Evolutionary conservation across 2,113 vertebrate species (phyloP), one percentile per base, ranked within the genome.

Genomic region (Melierax canorus): DNA sequence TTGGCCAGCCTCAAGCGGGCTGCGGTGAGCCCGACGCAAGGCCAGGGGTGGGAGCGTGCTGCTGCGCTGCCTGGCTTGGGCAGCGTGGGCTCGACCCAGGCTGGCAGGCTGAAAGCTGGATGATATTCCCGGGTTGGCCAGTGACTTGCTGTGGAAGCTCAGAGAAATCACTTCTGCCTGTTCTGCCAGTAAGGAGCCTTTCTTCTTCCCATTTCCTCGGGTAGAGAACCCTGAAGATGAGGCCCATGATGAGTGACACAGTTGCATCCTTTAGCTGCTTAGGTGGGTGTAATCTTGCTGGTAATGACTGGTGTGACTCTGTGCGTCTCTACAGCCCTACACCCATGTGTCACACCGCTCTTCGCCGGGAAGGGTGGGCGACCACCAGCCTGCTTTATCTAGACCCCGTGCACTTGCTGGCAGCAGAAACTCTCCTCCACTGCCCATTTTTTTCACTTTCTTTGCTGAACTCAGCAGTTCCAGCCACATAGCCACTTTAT

Each of bases 381-480:
- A 45, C 23, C n/a, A 53, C 72, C 36, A 56, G 32, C 43, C 45
- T 13, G 34, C 71, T 71, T 45, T n/a, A 38, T 20, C 76, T 76
- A 19, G 24, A 11, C 27, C 55, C 32, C 56, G 50, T 12, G 36
- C 24, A 27, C 39, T 51, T 64, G 66, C 48, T 78, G 81, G 41
- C 74, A 32, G 24, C 15, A 86, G 64, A 66, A 91, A 69, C 24
- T 74, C 34, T 71, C 17, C 68, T 86, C 55, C 48, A 14, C 39
- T 30, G 62, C 19, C 55, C 55, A 12, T 64, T 86, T 55, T 55
- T 39, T n/a, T 6, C 30, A 32, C 32, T 59, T 84, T 81, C 53
- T 63, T 58, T 63, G 90, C 92, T 93, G 85, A 95, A 41, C 50
- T 85, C 90, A 93, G 91, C 86, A 85, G 50, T 84, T 94, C 72